phyloP scores from a whole-genome alignment of 2,797 vertebrate species.

The Halcyon smyrnensis region DNA sequence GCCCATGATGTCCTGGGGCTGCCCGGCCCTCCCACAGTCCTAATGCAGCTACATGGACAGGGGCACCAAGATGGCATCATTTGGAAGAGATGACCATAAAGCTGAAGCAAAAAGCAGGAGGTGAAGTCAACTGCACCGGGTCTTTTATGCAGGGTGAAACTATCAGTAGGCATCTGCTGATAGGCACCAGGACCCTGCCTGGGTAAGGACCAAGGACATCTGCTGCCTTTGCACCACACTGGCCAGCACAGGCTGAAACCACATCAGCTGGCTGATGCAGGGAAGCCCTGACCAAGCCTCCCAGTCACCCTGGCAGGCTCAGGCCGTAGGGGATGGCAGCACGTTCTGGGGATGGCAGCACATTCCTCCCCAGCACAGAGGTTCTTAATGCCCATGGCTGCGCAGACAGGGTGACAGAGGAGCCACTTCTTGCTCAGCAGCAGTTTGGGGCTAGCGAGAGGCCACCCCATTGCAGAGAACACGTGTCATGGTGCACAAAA shows the following conservation, averaged over 20 bases:
- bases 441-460: not conserved
- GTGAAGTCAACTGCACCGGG: not conserved
- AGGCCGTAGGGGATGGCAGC: not conserved
- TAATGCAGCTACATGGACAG: not conserved
- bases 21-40: not conserved
- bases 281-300: not conserved
- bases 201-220: fast-evolving
- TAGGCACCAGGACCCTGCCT: not conserved
- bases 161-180: not conserved
- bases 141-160: not conserved
- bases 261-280: not conserved
- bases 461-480: not conserved
- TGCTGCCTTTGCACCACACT: not conserved
- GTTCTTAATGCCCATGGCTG: not conserved
- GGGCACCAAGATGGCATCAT: fast-evolving
- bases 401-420: not conserved
- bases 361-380: not conserved
- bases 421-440: not conserved
- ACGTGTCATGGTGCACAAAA: fast-evolving
- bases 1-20: fast-evolving
- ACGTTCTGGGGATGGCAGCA: not conserved
- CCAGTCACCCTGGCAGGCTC: fast-evolving
- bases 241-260: not conserved
- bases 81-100: not conserved
- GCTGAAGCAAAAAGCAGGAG: not conserved